Base-by-base conservation (phyloP, 2,113 vertebrate genomes). In the Dasyurus viverrinus region DNA sequence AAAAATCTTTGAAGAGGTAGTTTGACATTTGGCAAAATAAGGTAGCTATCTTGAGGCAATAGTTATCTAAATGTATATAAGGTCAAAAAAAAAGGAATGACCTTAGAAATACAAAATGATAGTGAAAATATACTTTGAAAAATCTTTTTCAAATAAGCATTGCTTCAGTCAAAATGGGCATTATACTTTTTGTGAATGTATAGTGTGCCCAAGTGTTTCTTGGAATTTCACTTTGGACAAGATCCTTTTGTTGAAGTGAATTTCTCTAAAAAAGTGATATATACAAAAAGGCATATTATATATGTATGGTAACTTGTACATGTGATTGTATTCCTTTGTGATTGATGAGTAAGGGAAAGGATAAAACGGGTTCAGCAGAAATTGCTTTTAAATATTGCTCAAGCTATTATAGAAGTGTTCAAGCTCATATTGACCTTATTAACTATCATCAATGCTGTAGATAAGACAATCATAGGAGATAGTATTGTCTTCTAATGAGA, bases 221-320 rank as follows among this genome's bases (percentile, higher is more conserved):
- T 93, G 48, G 30, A 95, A 91, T 95, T 93, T 93, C n/a, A 53
- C 55, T 95, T 5, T 91, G 42, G 93, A 93, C 95, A 95, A 93
- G 1, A 91, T 68, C 10, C 1, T 93, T 46, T 25, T 94, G 92
- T 90, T 93, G 52, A 7, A n/a, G 24, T 92, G 53, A 89, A 91
- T 95, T 60, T 24, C 57, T 19, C 89, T 93, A 53, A 92, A 52
- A 48, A 23, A 53, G 1, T 26, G 25, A 90, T 94, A 92, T 95
- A 48, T 94, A 4, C 26, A 92, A 46, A 89, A 22, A 57, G 6
- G 8, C 54, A 90, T 84, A 23, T 55, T 68, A 95, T 90, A 26
- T 94, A 7, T 68, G 26, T 93, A 2, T 50, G 16, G 30, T 93
- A 42, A 50, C 27, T 93, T 89, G 24, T 90, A 93, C 12, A 55